These are phyloP conservation scores for Ia io DNA, from an alignment of 2,113 vertebrate species.

Conservation along the genomic window DNA sequence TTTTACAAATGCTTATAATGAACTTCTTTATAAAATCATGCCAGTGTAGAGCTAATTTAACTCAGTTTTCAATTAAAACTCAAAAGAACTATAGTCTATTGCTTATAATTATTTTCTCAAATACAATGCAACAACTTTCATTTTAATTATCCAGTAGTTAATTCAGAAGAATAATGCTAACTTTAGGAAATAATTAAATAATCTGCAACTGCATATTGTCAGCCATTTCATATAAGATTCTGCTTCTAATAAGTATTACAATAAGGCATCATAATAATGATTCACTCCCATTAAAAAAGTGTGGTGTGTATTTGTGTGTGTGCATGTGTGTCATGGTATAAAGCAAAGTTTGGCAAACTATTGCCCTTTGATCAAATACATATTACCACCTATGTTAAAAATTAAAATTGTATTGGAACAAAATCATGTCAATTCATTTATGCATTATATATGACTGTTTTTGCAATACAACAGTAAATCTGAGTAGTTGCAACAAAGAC, in stretches of 20 bases:
- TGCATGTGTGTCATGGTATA: not conserved
- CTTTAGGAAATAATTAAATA: conserved; percentile 48
- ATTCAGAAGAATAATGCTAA: conserved; percentile 24
- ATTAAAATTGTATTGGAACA: not conserved
- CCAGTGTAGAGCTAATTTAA: conserved; percentile 51
- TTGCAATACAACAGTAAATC: not conserved
- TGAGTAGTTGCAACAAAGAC: not conserved
- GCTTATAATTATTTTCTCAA: conserved; percentile 37
- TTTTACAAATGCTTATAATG: conserved; percentile 60
- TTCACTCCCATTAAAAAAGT: not conserved
- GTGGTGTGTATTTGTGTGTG: not conserved
- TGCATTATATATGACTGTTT: not conserved
- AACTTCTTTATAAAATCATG: conserved; percentile 43
- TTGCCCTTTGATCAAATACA: not conserved
- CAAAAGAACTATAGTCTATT: conserved; percentile 49
- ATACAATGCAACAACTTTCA: conserved; percentile 45
- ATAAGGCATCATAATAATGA: not conserved
- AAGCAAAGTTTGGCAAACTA: not conserved
- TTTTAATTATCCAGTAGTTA: conserved; percentile 53
- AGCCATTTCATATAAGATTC: conserved; percentile 25
- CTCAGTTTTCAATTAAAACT: conserved; percentile 62
- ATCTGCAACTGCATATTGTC: not conserved
- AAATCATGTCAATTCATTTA: not conserved
- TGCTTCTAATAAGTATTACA: not conserved
- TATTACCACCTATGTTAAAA: not conserved